Conservation (phyloP, 2,797 vertebrate species). For the Sebastes dallii region DNA sequence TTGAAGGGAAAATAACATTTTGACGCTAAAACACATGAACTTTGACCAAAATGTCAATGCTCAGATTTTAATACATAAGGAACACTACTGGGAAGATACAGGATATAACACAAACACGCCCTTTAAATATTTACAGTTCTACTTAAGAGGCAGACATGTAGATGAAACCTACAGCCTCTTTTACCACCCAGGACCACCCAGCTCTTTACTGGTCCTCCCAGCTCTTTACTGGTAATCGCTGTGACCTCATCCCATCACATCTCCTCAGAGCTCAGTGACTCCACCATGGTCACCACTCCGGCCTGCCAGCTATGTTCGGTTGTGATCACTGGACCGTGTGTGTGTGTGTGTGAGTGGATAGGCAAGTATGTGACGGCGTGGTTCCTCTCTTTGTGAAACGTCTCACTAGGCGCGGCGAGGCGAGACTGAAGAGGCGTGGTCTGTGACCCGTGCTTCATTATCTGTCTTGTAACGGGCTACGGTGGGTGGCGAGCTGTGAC, state of each 20-base stretch:
- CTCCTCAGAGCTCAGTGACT: not conserved
- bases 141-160: too few species aligned
- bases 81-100: too few species aligned
- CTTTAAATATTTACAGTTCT: too few species aligned
- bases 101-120: too few species aligned
- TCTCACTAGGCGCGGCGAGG: conserved; percentile 14
- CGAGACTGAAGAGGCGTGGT: conserved; percentile 40
- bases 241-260: conserved; percentile 27
- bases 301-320: conserved; percentile 23
- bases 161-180: too few species aligned
- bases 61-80: too few species aligned
- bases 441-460: conserved; percentile 62
- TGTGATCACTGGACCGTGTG: not conserved
- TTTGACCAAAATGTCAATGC: too few species aligned
- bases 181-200: conserved; percentile 4
- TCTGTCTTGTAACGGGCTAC: conserved; percentile 35
- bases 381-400: conserved; percentile 29
- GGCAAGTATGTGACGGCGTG: not conserved
- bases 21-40: too few species aligned
- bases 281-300: conserved; percentile 8
- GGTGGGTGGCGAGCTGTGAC: conserved; percentile 52
- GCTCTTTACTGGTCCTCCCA: not conserved
- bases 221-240: not conserved
- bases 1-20: too few species aligned
- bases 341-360: conserved; percentile 3